Evolutionary conservation across 92 coral and sea anemone genomes (phyloP).

Genomic region (Siderastrea siderea): DNA sequence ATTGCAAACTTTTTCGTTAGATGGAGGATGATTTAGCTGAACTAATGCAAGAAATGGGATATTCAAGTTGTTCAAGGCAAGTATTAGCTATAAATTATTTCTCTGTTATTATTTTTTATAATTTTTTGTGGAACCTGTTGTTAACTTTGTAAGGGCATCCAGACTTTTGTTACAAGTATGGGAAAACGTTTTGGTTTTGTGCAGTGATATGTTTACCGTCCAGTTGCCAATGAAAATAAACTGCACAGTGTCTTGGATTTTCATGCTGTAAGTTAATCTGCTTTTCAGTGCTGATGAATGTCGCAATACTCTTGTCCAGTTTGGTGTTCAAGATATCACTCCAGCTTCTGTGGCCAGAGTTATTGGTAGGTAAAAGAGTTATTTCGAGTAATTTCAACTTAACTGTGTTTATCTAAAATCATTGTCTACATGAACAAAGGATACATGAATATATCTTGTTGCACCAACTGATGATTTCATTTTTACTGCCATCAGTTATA

Average conservation of each 20-base stretch:
- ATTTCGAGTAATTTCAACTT: background rate
- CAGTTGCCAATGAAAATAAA: too few relatives aligned
- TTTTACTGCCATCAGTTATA: too few relatives aligned
- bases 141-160: background rate
- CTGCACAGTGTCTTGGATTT: background rate
- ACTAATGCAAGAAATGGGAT: slow-evolving; percentile 94
- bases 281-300: slow-evolving; percentile 85
- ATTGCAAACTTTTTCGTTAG: slow-evolving; percentile 21
- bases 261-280: background rate
- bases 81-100: background rate
- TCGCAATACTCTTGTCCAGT: slow-evolving; percentile 80
- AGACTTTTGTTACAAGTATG: background rate
- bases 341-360: slow-evolving; percentile 93
- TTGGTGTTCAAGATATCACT: slow-evolving; percentile 82
- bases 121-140: background rate
- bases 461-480: too few relatives aligned
- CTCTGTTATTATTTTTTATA: background rate
- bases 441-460: too few relatives aligned
- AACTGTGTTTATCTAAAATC: too few relatives aligned
- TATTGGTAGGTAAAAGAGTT: slow-evolving; percentile 71
- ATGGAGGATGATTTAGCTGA: slow-evolving; percentile 96
- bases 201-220: too few relatives aligned
- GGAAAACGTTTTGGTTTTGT: too few relatives aligned
- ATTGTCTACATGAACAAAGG: too few relatives aligned
- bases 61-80: slow-evolving; percentile 87